A percentile compares a stretch with the other conserved stretches of the same genome.
Evolutionary conservation across 2,888 invertebrate species (phyloP).

Genomic region (Reticulitermes lucifugus): DNA sequence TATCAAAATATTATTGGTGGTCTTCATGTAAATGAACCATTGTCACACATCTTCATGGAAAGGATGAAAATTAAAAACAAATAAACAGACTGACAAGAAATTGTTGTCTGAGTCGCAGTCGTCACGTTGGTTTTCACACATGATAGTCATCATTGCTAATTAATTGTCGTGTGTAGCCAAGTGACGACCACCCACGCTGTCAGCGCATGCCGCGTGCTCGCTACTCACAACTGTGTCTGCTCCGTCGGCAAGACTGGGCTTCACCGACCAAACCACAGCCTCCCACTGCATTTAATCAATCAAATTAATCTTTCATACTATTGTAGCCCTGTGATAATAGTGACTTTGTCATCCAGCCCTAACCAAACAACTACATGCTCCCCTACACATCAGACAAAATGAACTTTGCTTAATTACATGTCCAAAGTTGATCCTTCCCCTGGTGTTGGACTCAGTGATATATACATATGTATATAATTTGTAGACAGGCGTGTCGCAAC

Average conservation of each 20-base stretch:
- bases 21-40: too few relatives aligned
- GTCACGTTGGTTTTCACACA: too few relatives aligned
- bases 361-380: not conserved
- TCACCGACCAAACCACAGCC: conserved; percentile 4
- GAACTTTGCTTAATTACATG: conserved; percentile 4
- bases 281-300: conserved; percentile 18
- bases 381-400: not conserved
- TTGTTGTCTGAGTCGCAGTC: too few relatives aligned
- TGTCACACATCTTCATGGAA: too few relatives aligned
- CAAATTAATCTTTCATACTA: not conserved
- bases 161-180: too few relatives aligned
- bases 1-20: too few relatives aligned
- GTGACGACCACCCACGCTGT: not conserved
- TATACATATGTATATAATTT: not conserved
- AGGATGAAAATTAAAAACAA: too few relatives aligned
- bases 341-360: not conserved
- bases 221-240: not conserved
- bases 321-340: conserved; percentile 3
- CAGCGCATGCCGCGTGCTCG: not conserved
- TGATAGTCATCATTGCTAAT: too few relatives aligned
- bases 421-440: not conserved
- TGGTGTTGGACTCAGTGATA: not conserved
- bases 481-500: not conserved
- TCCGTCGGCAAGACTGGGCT: not conserved
- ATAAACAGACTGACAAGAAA: too few relatives aligned